phyloP scores from a whole-genome alignment of 2,113 vertebrate species.

The Mus pahari region DNA sequence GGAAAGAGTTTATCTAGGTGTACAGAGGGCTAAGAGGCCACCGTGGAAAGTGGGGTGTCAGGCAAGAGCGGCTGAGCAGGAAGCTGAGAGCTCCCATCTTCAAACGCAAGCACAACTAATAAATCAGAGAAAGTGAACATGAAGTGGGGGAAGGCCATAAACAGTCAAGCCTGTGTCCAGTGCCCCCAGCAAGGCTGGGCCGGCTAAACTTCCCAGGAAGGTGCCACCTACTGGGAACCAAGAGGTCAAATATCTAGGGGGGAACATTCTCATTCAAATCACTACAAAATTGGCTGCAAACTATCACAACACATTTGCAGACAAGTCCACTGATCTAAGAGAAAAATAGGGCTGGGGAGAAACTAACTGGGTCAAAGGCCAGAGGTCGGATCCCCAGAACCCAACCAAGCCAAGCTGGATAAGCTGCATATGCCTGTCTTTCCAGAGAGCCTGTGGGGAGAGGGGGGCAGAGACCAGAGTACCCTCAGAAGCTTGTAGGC shows the following conservation, averaged over 20 bases:
- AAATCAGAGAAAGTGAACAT: not conserved
- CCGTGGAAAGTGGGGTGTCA: not conserved
- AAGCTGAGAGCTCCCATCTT: not conserved
- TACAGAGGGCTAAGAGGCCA: not conserved
- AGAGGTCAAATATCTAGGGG: not conserved
- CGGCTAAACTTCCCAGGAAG: not conserved
- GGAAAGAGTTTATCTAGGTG: not conserved
- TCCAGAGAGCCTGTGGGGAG: not conserved
- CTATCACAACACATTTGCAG: conserved; percentile 31
- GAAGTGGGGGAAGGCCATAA: not conserved
- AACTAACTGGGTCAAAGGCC: no score
- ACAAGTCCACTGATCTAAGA: conserved; percentile 9
- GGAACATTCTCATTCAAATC: not conserved
- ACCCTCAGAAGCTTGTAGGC: not conserved
- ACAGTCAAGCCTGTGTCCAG: not conserved
- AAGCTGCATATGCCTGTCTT: not conserved
- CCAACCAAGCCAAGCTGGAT: not conserved
- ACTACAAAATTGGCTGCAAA: conserved; percentile 14
- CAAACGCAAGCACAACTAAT: not conserved
- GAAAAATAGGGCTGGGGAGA: not conserved
- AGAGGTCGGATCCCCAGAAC: not conserved
- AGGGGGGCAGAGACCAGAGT: not conserved
- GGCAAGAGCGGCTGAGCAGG: not conserved
- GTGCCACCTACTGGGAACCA: not conserved
- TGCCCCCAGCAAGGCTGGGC: not conserved